Base-by-base conservation (phyloP, 2,888 invertebrate species). In the Lycaena phlaeas region DNA sequence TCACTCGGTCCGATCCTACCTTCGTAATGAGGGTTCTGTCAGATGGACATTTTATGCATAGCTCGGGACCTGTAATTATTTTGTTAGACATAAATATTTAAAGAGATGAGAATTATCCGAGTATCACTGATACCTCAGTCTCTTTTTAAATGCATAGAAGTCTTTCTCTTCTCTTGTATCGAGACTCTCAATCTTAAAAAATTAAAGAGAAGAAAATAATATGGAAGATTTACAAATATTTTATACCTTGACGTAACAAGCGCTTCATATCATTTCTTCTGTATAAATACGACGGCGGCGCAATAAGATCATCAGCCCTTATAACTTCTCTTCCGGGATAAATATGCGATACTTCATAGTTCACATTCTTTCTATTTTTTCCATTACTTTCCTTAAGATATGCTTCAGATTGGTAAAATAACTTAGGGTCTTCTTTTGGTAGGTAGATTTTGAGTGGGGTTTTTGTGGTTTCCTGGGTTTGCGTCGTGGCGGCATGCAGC, bases 381-480 rank as follows among this genome's bases (percentile, higher is more conserved):
- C 56, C 50, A 65, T 57, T 54, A 70, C 56, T 51, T 63, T 79
- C 68, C 64, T 76, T 57, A 71, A 69, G 59, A 64, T 81, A 82
- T 48, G 71, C 53, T 57, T 72, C 70, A 70, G 81, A 81, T 46
- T 73, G 75, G 53, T 82, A 82, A 63, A 69, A 82, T 47, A 74
- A 59, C 26, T 71, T 64, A 3, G 82, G 82, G 61, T 82, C 76
- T 67, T 81, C 75, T 53, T 69, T 61, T 40, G 82, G 75, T 45
- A 70, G 59, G 61, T 78, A 62, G 47, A 73, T 47, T 57, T 70
- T 65, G 59, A 64, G 41, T 45, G 64, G 27, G 40, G 28, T 36
- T 56, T 66, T 39, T 10, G 34, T 22, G 22, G 22, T 22, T 5
- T 43, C 10, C 12, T 39, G 7, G 65, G 67, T 14, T 54, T 55